Percentiles rank a stretch among this genome's conserved stretches.
Evolutionary conservation across 2,888 invertebrate species (phyloP).

Genomic region (Hermaeophaga mercurialis): DNA sequence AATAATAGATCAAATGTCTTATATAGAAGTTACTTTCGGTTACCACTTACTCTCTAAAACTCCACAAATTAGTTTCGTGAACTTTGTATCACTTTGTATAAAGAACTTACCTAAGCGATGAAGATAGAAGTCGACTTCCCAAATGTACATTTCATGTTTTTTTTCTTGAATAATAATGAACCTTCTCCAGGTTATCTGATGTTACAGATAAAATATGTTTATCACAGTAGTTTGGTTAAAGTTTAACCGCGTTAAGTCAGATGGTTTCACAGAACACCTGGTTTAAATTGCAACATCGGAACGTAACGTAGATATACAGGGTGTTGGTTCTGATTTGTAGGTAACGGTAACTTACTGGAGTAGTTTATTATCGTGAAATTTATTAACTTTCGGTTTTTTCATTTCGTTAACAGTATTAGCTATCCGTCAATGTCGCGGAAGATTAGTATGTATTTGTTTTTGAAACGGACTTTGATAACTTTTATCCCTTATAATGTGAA

Average conservation of each 20-base stretch:
- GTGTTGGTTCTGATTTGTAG: constrained; percentile 18
- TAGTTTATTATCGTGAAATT: constrained; percentile 15
- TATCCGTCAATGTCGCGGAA: constrained; percentile 9
- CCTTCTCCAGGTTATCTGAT: constrained; percentile 18
- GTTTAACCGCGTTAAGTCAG: constrained; percentile 5
- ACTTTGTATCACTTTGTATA: neutral
- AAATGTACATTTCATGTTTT: constrained; percentile 6
- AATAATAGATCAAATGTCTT: too few species aligned
- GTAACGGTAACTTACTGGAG: constrained; percentile 18
- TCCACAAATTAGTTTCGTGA: neutral
- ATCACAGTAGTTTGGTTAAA: constrained; percentile 14
- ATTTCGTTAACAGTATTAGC: constrained; percentile 7
- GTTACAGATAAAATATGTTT: constrained; percentile 25
- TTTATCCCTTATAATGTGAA: too few species aligned
- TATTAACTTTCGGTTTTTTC: constrained; percentile 16
- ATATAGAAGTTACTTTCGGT: too few species aligned
- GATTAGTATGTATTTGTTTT: neutral
- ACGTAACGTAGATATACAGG: constrained; percentile 11
- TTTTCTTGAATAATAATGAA: constrained; percentile 22
- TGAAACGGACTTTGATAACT: too few species aligned
- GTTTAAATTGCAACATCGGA: constrained; percentile 20
- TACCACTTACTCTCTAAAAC: too few species aligned
- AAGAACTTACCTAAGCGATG: neutral
- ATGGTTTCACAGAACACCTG: constrained; percentile 15
- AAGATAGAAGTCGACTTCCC: constrained; percentile 2